phyloP scores from a whole-genome alignment of 2,113 vertebrate species.

The Nothocercus nigrocapillus region DNA sequence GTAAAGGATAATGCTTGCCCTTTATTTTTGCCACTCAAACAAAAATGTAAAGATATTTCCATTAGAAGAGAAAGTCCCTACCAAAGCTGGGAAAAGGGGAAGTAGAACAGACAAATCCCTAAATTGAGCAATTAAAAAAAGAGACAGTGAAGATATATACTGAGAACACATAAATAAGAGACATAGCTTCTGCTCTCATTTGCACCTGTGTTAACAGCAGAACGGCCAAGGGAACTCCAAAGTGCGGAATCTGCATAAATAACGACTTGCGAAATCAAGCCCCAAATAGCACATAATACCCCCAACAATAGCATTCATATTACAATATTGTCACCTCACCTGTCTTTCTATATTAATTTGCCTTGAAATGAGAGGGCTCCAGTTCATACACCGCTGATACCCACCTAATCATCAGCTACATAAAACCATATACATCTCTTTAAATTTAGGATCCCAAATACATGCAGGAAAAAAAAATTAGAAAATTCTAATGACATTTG shows the following conservation, averaged over 20 bases:
- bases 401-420: not conserved
- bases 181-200: not conserved
- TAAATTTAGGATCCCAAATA: not conserved
- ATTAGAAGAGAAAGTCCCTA: not conserved
- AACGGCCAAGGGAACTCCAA: not conserved
- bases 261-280: conserved; percentile 23
- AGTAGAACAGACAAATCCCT: not conserved
- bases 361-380: not conserved
- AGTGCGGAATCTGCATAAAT: not conserved
- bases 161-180: not conserved
- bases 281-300: not conserved
- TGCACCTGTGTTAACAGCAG: not conserved
- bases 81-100: not conserved
- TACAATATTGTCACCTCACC: not conserved
- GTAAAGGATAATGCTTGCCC: not conserved
- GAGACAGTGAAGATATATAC: not conserved
- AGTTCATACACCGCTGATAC: not conserved
- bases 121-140: not conserved
- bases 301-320: not conserved
- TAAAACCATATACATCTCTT: not conserved
- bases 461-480: not conserved
- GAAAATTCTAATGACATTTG: not conserved
- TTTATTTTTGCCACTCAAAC: not conserved
- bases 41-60: not conserved
- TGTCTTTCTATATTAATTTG: not conserved